Percentiles rank a stretch among this genome's conserved stretches.
phyloP scores from a whole-genome alignment of 2,113 vertebrate genomes.

The Hemicordylus capensis region DNA sequence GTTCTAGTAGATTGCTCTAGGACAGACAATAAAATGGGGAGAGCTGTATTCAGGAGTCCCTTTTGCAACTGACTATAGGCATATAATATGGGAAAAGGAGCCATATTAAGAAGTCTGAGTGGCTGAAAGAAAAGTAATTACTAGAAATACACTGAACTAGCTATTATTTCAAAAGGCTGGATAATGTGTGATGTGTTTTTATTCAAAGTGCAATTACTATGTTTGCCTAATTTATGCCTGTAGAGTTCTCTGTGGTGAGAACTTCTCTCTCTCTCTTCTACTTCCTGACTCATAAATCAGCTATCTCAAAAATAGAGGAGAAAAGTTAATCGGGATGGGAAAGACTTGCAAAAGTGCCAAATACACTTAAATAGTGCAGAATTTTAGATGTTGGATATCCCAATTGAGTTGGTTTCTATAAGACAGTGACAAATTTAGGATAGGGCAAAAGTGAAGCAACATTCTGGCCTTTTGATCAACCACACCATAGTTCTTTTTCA shows the following conservation, averaged over 20 bases:
- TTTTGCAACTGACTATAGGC: not conserved
- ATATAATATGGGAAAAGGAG: not conserved
- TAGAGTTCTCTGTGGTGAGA: not conserved
- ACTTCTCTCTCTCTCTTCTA: not conserved
- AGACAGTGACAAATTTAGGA: no score
- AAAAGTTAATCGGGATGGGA: not conserved
- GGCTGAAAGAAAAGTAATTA: not conserved
- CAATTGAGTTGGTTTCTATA: no score
- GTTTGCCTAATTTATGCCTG: not conserved
- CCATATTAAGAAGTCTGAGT: not conserved
- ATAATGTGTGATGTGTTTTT: not conserved
- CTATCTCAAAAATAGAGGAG: not conserved
- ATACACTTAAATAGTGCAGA: not conserved
- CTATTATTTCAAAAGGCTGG: not conserved
- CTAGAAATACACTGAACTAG: not conserved
- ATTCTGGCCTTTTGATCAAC: no score
- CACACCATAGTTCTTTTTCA: no score
- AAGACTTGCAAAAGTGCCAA: not conserved
- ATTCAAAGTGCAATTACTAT: not conserved
- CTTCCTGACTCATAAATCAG: not conserved
- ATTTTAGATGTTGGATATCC: not conserved
- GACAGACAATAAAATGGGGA: not conserved
- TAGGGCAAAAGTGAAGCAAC: no score
- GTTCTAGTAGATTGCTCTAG: not conserved
- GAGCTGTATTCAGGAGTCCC: not conserved